Conservation (phyloP, 2,888 invertebrate species). For the Archips crataeganus region DNA sequence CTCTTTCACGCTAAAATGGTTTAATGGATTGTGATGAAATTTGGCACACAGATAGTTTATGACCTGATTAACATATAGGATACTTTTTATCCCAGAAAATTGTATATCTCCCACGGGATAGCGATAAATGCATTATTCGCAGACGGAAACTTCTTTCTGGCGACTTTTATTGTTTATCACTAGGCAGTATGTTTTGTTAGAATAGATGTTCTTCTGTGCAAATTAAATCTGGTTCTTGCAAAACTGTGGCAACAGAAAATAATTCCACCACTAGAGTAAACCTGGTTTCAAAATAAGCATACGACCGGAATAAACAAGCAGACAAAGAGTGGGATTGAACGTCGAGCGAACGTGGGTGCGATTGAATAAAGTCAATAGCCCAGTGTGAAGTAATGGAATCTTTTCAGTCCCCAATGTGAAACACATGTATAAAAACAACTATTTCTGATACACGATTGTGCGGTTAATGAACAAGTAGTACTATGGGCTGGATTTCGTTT, state of each 20-base stretch:
- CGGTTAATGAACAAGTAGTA: not conserved
- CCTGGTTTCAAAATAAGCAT: slow-evolving; percentile 3
- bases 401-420: slow-evolving; percentile 36
- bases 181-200: too few species aligned
- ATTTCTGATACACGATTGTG: slow-evolving; percentile 8
- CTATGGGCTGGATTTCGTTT: too few species aligned
- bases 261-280: slow-evolving; percentile 11
- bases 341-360: slow-evolving; percentile 50
- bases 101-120: too few species aligned
- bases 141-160: too few species aligned
- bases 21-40: too few species aligned
- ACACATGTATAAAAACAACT: slow-evolving; percentile 22
- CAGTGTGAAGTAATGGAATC: slow-evolving; percentile 39
- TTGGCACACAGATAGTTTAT: too few species aligned
- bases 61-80: too few species aligned
- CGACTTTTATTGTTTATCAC: too few species aligned
- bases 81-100: too few species aligned
- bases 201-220: not conserved
- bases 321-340: slow-evolving; percentile 30
- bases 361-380: slow-evolving; percentile 54
- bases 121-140: too few species aligned
- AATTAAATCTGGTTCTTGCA: not conserved
- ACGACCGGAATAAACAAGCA: slow-evolving; percentile 22
- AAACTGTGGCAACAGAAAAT: not conserved
- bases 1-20: too few species aligned